Evolutionary conservation across 2,113 vertebrate species (phyloP).

Genomic region (Ellobius talpinus): DNA sequence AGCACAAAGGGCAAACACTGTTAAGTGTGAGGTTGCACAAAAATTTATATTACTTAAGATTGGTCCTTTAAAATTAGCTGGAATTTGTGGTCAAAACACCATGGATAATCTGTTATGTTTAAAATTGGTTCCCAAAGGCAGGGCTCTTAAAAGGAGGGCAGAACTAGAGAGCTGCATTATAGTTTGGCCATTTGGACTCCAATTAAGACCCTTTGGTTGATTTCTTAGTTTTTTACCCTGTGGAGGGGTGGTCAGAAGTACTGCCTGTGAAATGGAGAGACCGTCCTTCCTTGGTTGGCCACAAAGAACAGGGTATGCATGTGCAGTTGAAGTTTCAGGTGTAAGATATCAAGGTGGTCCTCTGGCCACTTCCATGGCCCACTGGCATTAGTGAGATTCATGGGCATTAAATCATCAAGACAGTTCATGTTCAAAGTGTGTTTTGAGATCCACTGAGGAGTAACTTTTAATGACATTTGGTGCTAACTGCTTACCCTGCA

Average conservation of each 20-base stretch:
- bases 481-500: neutral
- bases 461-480: neutral
- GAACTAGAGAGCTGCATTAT: neutral
- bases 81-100: neutral
- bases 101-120: neutral
- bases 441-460: neutral
- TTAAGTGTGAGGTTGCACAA: neutral
- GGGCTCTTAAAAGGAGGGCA: neutral
- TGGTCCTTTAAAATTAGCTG: neutral
- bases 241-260: neutral
- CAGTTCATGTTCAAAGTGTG: neutral
- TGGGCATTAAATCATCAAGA: neutral
- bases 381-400: neutral
- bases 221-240: neutral
- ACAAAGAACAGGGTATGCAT: neutral
- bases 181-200: neutral
- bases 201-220: neutral
- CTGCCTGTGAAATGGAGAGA: neutral
- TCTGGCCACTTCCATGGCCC: neutral
- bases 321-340: neutral
- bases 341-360: neutral
- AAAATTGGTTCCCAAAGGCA: neutral
- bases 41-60: neutral
- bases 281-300: neutral
- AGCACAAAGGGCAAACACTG: neutral